Conservation (phyloP, 2,113 vertebrate genomes). For the Geococcyx californianus region DNA sequence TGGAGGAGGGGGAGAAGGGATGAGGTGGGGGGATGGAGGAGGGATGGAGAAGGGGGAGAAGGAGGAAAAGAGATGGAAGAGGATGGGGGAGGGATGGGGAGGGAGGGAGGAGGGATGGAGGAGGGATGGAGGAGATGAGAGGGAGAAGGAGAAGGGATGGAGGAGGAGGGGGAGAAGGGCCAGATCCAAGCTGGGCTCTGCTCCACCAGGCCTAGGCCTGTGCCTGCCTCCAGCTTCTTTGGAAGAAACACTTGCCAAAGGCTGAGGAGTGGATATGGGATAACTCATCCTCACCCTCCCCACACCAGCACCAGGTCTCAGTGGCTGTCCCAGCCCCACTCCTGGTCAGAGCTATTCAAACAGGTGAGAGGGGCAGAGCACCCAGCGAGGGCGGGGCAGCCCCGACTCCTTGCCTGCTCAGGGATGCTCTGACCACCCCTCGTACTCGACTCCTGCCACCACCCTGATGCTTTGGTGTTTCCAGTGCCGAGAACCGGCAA, state of each 20-base stretch:
- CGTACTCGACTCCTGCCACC: rapidly evolving
- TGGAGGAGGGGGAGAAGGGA: background rate
- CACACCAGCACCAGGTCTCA: rapidly evolving
- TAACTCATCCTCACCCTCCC: background rate
- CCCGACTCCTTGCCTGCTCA: rapidly evolving
- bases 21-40: background rate
- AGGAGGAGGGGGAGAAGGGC: background rate
- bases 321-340: background rate
- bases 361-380: background rate
- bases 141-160: background rate
- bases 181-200: background rate
- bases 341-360: background rate
- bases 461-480: background rate
- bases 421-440: background rate
- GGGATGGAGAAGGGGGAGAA: too few relatives aligned
- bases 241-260: background rate
- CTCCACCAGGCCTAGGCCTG: background rate
- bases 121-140: too few relatives aligned
- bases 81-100: too few relatives aligned
- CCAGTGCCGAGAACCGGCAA: background rate
- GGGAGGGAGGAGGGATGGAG: background rate
- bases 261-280: background rate
- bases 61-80: too few relatives aligned
- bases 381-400: background rate
- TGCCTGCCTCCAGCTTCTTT: background rate